phyloP scores from a whole-genome alignment of 2,113 vertebrate species.

The Oenanthe oenanthe region DNA sequence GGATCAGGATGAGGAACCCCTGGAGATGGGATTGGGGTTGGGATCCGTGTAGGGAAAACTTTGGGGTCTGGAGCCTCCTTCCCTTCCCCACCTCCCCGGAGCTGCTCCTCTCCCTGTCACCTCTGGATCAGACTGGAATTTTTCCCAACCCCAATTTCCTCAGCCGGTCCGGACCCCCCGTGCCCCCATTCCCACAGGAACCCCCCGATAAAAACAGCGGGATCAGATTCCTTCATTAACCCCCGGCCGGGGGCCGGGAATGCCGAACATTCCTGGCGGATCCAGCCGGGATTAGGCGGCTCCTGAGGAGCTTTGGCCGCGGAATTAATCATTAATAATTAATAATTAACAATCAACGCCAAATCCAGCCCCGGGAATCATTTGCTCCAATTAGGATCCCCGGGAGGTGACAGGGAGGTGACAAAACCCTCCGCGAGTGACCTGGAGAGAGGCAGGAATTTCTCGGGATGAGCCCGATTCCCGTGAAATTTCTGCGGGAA shows the following conservation, averaged over 20 bases:
- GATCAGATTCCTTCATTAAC: background rate
- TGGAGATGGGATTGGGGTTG: background rate
- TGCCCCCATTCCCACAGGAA: background rate
- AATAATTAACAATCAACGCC: background rate
- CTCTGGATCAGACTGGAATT: background rate
- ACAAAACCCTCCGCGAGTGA: background rate
- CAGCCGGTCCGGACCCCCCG: accelerated
- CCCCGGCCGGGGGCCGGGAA: background rate
- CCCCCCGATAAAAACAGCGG: background rate
- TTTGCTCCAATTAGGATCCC: background rate
- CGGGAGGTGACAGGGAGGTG: background rate
- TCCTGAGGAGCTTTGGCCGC: background rate
- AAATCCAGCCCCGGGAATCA: background rate
- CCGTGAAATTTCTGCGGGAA: background rate
- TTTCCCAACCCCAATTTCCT: background rate
- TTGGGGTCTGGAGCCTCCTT: background rate
- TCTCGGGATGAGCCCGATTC: accelerated
- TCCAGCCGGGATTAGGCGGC: background rate
- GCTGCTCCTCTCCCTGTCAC: background rate
- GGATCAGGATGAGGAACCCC: background rate
- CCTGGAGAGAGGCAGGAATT: background rate
- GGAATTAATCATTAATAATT: background rate
- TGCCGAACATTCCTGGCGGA: background rate
- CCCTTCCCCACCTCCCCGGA: background rate
- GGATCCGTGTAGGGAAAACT: no score